These are phyloP conservation scores for Lasioglossum malachurum DNA, from an alignment of 2,888 invertebrate genomes.

Conservation along the genomic window DNA sequence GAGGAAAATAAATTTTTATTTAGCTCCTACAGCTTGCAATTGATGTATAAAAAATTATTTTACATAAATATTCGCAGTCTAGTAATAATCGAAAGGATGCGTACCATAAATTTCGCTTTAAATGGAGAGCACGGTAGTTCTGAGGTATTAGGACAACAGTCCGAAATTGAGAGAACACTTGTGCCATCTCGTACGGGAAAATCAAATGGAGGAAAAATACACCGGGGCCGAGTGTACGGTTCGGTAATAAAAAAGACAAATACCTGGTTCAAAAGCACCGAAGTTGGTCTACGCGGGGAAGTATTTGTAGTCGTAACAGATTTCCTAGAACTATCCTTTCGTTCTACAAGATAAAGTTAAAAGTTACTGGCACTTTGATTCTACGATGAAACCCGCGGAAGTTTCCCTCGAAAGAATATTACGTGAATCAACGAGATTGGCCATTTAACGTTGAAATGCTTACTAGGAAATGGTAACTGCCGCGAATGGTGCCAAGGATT, in stretches of 20 bases:
- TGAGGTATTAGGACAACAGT: background rate
- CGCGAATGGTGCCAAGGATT: background rate
- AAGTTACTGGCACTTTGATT: constrained; percentile 16
- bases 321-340: constrained; percentile 14
- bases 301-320: constrained; percentile 33
- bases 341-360: constrained; percentile 23
- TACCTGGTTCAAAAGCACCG: background rate
- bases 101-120: background rate
- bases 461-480: background rate
- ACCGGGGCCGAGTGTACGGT: background rate
- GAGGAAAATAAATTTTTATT: too few species aligned
- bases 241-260: constrained; percentile 4
- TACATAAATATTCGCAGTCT: too few species aligned
- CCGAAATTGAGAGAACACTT: background rate
- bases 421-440: constrained; percentile 10
- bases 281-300: constrained; percentile 18
- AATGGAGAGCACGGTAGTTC: background rate
- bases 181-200: background rate
- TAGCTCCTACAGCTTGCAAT: too few species aligned
- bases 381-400: constrained; percentile 7
- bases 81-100: too few species aligned
- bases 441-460: constrained; percentile 10
- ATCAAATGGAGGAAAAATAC: background rate
- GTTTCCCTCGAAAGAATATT: constrained; percentile 2
- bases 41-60: too few species aligned